These are phyloP conservation scores for Epinephelus fuscoguttatus DNA, from an alignment of 2,113 vertebrate genomes.

Conservation along the genomic window DNA sequence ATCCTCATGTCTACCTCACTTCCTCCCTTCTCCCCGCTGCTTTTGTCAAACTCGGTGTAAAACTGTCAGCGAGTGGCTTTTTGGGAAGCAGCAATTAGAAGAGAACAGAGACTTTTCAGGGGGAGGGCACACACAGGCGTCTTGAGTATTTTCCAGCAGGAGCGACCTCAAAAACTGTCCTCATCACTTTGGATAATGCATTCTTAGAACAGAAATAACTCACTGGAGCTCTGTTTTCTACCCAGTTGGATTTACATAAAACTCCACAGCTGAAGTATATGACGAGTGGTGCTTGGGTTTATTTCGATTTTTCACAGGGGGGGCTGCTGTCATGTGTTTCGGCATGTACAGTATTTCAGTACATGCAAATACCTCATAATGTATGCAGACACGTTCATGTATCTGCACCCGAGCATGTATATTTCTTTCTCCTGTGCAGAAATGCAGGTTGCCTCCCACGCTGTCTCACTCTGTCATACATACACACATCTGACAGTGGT, in stretches of 20 bases:
- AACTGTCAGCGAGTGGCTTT: slow-evolving; percentile 54
- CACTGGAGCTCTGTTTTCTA: slow-evolving; percentile 42
- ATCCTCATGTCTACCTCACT: slow-evolving; percentile 32
- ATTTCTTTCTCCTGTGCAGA: background rate
- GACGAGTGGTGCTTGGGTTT: slow-evolving; percentile 7
- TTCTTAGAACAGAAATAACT: slow-evolving; percentile 60
- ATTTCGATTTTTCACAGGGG: slow-evolving; percentile 13
- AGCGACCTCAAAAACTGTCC: slow-evolving; percentile 49
- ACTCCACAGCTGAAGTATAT: background rate
- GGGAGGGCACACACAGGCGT: background rate
- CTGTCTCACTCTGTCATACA: slow-evolving; percentile 25
- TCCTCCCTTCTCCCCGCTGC: slow-evolving; percentile 25
- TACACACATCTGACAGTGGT: slow-evolving; percentile 20
- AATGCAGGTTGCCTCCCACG: slow-evolving; percentile 27
- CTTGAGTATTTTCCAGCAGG: slow-evolving; percentile 50
- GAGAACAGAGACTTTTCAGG: slow-evolving; percentile 38
- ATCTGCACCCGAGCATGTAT: slow-evolving; percentile 4
- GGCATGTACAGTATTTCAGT: background rate
- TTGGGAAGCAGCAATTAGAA: slow-evolving; percentile 65
- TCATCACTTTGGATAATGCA: slow-evolving; percentile 56
- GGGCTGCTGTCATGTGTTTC: background rate
- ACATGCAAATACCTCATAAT: background rate
- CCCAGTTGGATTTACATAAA: slow-evolving; percentile 56
- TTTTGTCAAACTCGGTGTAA: slow-evolving; percentile 61
- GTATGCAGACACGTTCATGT: background rate